A percentile compares a stretch with the other conserved stretches of the same genome.
Conservation (phyloP, 2,797 vertebrate genomes). For the Todus mexicanus region DNA sequence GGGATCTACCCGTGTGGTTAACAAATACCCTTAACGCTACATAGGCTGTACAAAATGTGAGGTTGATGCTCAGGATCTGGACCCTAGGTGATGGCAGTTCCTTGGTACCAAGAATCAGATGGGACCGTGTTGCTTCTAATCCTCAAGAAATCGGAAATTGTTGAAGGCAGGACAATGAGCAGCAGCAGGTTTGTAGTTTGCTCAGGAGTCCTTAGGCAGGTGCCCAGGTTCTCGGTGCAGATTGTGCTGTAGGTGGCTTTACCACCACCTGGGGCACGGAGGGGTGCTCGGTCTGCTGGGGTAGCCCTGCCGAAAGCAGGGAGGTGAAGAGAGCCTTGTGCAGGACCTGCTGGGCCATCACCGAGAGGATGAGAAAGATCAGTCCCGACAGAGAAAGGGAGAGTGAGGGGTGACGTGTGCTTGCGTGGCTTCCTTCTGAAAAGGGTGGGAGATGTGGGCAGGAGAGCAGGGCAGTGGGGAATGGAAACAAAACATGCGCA, state of each 20-base stretch:
- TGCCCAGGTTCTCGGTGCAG: background rate
- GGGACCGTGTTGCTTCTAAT: background rate
- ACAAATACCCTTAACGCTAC: background rate
- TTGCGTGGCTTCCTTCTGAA: background rate
- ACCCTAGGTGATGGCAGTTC: background rate
- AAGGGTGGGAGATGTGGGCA: background rate
- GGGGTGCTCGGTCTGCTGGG: accelerated
- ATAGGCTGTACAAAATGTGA: background rate
- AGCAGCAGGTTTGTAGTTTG: background rate
- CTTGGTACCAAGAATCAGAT: background rate
- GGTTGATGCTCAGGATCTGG: background rate
- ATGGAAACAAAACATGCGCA: background rate
- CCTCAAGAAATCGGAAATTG: background rate
- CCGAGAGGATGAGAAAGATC: background rate
- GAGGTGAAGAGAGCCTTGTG: background rate
- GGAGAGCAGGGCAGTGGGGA: background rate
- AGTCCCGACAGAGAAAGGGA: background rate
- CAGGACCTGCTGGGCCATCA: background rate
- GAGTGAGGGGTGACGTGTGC: accelerated
- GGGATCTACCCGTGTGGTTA: background rate
- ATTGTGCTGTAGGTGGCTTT: background rate
- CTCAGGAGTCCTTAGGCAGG: background rate
- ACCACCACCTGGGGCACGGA: accelerated
- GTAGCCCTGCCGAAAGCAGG: background rate
- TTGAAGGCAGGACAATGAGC: background rate